Evolutionary conservation across 2,797 vertebrate genomes (phyloP).

Genomic region (Helostoma temminkii): DNA sequence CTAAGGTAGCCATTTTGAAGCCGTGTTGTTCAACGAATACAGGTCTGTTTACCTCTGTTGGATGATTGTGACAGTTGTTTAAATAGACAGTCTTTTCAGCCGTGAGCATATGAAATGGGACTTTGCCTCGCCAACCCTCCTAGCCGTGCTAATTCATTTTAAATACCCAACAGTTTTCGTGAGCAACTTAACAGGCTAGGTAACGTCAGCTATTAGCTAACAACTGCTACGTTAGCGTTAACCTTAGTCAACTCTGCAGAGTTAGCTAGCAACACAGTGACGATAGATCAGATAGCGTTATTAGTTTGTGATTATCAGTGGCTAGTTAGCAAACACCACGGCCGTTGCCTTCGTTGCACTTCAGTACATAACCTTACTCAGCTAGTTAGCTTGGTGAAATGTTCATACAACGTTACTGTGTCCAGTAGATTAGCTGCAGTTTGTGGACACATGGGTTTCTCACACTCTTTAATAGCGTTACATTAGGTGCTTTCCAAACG

Average conservation of each 20-base stretch:
- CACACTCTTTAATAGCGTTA: background rate
- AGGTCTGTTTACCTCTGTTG: constrained; percentile 83
- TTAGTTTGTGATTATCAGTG: background rate
- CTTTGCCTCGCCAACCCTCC: constrained; percentile 1
- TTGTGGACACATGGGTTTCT: constrained; percentile 29
- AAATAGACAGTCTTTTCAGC: constrained; percentile 13
- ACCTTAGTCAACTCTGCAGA: constrained; percentile 51
- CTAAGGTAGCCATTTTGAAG: constrained; percentile 86
- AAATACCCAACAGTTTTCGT: constrained; percentile 24
- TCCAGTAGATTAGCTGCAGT: constrained; percentile 34
- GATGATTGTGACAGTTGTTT: constrained; percentile 57
- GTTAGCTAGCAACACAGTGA: constrained; percentile 46
- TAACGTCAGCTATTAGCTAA: constrained; percentile 71
- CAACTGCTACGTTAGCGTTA: constrained; percentile 67
- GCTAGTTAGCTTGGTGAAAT: constrained; percentile 51
- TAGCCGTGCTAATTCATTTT: background rate
- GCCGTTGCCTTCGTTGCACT: background rate
- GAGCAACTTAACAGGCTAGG: constrained; percentile 50
- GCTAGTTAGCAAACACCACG: no score
- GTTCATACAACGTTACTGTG: constrained; percentile 46
- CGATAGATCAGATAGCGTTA: background rate
- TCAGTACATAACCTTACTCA: background rate
- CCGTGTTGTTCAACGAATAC: constrained; percentile 81
- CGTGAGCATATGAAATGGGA: background rate
- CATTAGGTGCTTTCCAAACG: background rate